phyloP scores from a whole-genome alignment of 1,140 invertebrate species.

The Temnothorax longispinosus region DNA sequence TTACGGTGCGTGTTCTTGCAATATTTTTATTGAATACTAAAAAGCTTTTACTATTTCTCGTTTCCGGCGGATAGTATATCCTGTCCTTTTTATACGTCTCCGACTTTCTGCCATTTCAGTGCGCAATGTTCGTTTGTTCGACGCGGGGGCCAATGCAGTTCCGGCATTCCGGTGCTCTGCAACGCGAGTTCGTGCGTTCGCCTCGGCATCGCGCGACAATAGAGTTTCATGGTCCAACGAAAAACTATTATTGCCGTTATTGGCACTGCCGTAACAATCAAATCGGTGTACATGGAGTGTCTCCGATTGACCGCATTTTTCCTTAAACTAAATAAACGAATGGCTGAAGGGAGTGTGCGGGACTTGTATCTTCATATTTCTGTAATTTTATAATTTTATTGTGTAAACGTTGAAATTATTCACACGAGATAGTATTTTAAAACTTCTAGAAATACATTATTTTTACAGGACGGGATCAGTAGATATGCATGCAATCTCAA shows the following conservation, averaged over 20 bases:
- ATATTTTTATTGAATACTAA: slow-evolving; percentile 16
- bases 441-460: slow-evolving; percentile 1
- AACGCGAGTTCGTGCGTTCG: background rate
- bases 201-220: background rate
- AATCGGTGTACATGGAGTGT: background rate
- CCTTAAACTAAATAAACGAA: background rate
- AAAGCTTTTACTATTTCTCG: slow-evolving; percentile 32
- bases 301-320: background rate
- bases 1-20: background rate
- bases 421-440: background rate
- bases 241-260: slow-evolving; percentile 33
- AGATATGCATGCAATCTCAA: background rate
- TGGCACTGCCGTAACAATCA: background rate
- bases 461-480: background rate
- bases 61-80: slow-evolving; percentile 2
- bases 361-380: background rate
- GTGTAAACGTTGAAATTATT: background rate
- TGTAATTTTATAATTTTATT: background rate
- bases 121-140: background rate
- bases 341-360: background rate
- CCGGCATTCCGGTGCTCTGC: background rate
- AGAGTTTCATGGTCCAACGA: background rate
- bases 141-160: background rate
- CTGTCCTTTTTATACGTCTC: background rate
- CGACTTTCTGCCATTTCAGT: slow-evolving; percentile 3